phyloP scores from a whole-genome alignment of 2,113 vertebrate genomes.

The Gymnobelideus leadbeateri region DNA sequence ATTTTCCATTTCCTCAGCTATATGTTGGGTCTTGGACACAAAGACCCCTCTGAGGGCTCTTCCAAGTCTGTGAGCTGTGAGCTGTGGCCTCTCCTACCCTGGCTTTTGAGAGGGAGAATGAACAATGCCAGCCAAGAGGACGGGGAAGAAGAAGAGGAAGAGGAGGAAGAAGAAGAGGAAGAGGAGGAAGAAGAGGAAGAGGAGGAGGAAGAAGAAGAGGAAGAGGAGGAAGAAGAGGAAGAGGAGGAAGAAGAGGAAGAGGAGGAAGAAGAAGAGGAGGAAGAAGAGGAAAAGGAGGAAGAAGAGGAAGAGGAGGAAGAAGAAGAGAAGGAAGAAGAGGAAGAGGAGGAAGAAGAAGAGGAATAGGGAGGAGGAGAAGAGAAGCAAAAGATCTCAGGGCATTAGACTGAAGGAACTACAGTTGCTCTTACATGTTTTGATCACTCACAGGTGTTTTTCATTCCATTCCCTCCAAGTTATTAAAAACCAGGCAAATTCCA shows the following conservation, averaged over 20 bases:
- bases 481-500: conserved; percentile 47
- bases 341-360: too few relatives aligned
- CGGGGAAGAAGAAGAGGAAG: too few relatives aligned
- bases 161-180: too few relatives aligned
- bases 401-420: not conserved
- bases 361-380: not conserved
- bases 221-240: too few relatives aligned
- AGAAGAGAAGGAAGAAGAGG: too few relatives aligned
- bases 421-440: not conserved
- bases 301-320: too few relatives aligned
- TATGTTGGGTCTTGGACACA: not conserved
- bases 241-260: too few relatives aligned
- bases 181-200: not conserved
- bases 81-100: not conserved
- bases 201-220: too few relatives aligned
- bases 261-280: too few relatives aligned
- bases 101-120: not conserved
- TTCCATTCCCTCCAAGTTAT: not conserved
- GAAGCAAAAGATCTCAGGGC: not conserved
- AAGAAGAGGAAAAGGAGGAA: too few relatives aligned
- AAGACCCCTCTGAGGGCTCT: not conserved
- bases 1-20: not conserved
- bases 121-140: not conserved
- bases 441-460: not conserved
- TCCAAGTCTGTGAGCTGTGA: not conserved